phyloP scores from a whole-genome alignment of 2,797 vertebrate genomes.

The Sebastes trivittatus region DNA sequence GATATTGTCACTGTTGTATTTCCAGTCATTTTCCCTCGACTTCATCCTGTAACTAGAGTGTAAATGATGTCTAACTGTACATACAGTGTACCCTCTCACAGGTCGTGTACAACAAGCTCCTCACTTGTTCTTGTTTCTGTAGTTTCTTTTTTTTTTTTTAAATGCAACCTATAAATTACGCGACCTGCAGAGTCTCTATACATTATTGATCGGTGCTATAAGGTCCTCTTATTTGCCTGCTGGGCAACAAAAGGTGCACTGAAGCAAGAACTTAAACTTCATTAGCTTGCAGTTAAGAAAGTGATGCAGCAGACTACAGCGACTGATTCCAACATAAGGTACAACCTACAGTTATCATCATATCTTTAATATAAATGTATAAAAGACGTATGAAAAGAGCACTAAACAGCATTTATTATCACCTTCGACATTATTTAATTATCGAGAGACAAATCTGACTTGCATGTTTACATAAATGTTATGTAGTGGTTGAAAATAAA shows the following conservation, averaged over 20 bases:
- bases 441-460: background rate
- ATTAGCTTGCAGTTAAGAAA: conserved; percentile 35
- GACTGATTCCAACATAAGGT: background rate
- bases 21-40: too few species aligned
- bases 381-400: too few species aligned
- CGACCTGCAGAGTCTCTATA: background rate
- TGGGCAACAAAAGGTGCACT: conserved; percentile 6
- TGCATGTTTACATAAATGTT: background rate
- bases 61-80: background rate
- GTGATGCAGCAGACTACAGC: background rate
- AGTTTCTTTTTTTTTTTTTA: background rate
- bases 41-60: background rate
- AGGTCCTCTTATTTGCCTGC: conserved; percentile 19
- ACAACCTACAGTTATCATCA: background rate
- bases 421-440: background rate
- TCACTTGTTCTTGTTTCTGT: background rate
- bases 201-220: conserved; percentile 43
- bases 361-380: background rate
- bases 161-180: conserved; percentile 14
- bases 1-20: too few species aligned
- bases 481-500: background rate
- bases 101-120: background rate
- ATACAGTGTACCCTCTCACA: background rate
- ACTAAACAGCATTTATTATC: background rate
- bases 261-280: conserved; percentile 24